Percentiles rank a stretch among this genome's conserved stretches.
These are phyloP conservation scores for Hyposoter didymator DNA, from an alignment of 2,888 invertebrate species.

Conservation along the genomic window DNA sequence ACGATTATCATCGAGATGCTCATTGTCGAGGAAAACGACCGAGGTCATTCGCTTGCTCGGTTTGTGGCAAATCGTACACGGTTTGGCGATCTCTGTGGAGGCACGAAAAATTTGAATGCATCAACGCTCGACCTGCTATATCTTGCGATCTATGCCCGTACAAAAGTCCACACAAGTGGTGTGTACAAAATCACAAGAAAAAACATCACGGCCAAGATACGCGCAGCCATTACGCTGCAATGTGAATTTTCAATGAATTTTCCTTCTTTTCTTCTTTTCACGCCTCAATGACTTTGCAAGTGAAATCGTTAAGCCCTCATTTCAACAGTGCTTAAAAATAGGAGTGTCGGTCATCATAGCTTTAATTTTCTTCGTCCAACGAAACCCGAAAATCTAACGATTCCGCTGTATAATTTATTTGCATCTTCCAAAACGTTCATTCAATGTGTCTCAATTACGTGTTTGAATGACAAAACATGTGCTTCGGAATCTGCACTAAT, in stretches of 20 bases:
- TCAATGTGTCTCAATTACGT: background rate
- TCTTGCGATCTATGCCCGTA: conserved; percentile 78
- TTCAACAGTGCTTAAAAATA: background rate
- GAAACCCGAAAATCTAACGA: background rate
- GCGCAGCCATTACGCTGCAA: conserved; percentile 17
- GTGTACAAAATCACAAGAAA: conserved; percentile 79
- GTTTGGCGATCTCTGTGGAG: conserved; percentile 80
- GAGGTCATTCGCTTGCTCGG: conserved; percentile 73
- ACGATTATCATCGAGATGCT: conserved; percentile 41
- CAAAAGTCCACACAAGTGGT: conserved; percentile 81
- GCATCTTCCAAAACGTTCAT: background rate
- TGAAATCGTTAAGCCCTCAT: background rate
- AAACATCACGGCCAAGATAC: conserved; percentile 72
- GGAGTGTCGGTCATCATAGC: background rate
- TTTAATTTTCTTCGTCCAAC: background rate
- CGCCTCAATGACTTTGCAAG: background rate
- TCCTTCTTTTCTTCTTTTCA: background rate
- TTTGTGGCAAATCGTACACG: conserved; percentile 80
- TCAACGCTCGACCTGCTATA: conserved; percentile 78
- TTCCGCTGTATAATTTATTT: background rate
- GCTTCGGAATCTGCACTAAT: conserved; percentile 51
- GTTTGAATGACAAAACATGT: conserved; percentile 27
- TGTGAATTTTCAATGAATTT: conserved; percentile 12
- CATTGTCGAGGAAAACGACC: conserved; percentile 26
- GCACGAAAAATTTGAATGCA: conserved; percentile 81